Percentiles rank a stretch among this genome's conserved stretches.
These are phyloP conservation scores for Lingula anatina DNA, from an alignment of 2,888 invertebrate genomes.

Conservation along the genomic window DNA sequence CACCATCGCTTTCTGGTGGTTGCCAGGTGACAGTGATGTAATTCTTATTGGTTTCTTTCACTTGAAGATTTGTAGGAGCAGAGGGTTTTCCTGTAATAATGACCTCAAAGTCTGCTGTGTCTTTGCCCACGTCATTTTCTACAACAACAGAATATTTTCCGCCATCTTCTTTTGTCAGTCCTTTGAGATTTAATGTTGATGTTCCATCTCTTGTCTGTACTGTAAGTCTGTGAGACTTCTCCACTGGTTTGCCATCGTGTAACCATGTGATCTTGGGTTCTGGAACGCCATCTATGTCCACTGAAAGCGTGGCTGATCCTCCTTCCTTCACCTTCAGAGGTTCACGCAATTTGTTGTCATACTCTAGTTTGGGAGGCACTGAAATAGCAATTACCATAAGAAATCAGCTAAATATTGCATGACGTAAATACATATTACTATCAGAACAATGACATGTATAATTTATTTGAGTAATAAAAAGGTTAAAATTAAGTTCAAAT, in stretches of 20 bases:
- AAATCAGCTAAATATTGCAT: too few relatives aligned
- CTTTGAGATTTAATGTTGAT: neutral
- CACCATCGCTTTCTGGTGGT: conserved; percentile 38
- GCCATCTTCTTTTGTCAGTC: conserved; percentile 8
- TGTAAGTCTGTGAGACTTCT: neutral
- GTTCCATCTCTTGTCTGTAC: neutral
- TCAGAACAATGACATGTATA: too few relatives aligned
- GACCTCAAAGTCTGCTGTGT: conserved; percentile 13
- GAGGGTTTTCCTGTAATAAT: conserved; percentile 6
- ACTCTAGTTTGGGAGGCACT: conserved; percentile 11
- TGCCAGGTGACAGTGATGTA: conserved; percentile 27
- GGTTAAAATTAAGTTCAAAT: too few relatives aligned
- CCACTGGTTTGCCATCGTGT: conserved; percentile 2
- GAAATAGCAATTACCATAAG: too few relatives aligned
- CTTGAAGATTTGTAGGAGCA: conserved; percentile 19
- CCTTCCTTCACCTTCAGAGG: conserved; percentile 17
- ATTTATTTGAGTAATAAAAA: too few relatives aligned
- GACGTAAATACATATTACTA: too few relatives aligned
- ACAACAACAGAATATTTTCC: conserved; percentile 17
- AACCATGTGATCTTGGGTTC: conserved; percentile 10
- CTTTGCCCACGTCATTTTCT: conserved; percentile 19
- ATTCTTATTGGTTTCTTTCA: conserved; percentile 23
- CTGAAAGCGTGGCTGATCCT: conserved; percentile 55
- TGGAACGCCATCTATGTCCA: conserved; percentile 52
- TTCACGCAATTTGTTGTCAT: conserved; percentile 7